Evolutionary conservation across 2,113 vertebrate species (phyloP).

Genomic region (Cettia cetti): DNA sequence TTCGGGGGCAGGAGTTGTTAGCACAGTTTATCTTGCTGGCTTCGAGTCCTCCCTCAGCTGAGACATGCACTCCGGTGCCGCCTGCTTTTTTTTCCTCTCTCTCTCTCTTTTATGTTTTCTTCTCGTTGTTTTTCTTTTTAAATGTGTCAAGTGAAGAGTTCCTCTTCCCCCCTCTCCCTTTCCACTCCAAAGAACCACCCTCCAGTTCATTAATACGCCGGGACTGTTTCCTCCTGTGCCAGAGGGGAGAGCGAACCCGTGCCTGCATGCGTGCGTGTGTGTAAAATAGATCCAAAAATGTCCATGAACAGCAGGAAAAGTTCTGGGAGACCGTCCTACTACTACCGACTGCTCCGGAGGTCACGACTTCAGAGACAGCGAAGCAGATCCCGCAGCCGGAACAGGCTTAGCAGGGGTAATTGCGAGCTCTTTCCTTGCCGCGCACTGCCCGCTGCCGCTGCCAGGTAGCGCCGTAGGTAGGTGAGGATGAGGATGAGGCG

Average conservation of each 20-base stretch:
- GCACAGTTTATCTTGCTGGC: constrained; percentile 49
- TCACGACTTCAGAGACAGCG: constrained; percentile 93
- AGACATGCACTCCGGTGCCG: constrained; percentile 4
- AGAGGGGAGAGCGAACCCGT: constrained; percentile 33
- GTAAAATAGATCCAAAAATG: constrained; percentile 74
- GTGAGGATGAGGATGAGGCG: not conserved
- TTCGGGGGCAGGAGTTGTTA: constrained; percentile 53
- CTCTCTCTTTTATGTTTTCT: not conserved
- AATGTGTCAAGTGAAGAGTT: constrained; percentile 57
- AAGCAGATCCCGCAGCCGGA: constrained; percentile 92
- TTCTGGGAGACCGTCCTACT: constrained; percentile 90
- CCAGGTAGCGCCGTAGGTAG: not conserved
- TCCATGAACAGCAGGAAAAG: constrained; percentile 89
- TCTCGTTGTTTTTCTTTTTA: constrained; percentile 22
- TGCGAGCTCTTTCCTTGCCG: not conserved
- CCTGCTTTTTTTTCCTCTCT: not conserved
- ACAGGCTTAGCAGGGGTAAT: constrained; percentile 87
- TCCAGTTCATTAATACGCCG: constrained; percentile 20
- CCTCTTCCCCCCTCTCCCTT: constrained; percentile 18
- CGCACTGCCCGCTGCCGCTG: not conserved
- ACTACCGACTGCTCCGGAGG: constrained; percentile 92
- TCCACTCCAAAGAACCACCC: constrained; percentile 41
- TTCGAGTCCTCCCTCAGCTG: constrained; percentile 34
- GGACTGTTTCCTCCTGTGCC: not conserved
- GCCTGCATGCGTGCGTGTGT: constrained; percentile 34